A percentile compares a stretch with the other conserved stretches of the same genome.
Conservation (phyloP, 1,140 invertebrate genomes). For the Cherax destructor region DNA sequence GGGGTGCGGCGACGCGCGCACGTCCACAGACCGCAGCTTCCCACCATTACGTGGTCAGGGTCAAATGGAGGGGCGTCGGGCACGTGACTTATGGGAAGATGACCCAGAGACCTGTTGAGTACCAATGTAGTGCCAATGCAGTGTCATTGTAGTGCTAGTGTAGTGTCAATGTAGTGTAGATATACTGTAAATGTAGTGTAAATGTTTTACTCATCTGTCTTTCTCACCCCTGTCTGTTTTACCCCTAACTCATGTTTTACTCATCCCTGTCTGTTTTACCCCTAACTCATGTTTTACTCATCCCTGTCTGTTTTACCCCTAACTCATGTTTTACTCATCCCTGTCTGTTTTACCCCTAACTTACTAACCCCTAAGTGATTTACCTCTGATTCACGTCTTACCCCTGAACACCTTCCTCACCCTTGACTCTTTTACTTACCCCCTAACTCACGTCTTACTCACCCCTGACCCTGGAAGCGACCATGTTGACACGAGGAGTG, state of each 20-base stretch:
- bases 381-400: neutral
- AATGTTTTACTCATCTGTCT: neutral
- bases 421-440: neutral
- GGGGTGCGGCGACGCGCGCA: neutral
- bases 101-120: no score
- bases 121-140: no score
- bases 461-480: slow-evolving; percentile 66
- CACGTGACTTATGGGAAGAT: slow-evolving; percentile 28
- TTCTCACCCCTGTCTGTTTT: neutral
- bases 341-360: slow-evolving; percentile 8
- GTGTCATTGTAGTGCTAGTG: no score
- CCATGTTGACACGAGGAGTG: slow-evolving; percentile 64
- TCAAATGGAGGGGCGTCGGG: neutral
- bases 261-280: slow-evolving; percentile 45
- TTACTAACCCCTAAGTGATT: neutral
- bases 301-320: slow-evolving; percentile 28
- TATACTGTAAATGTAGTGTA: no score
- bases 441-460: neutral
- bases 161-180: no score
- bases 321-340: slow-evolving; percentile 29
- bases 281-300: slow-evolving; percentile 8
- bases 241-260: neutral
- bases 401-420: neutral
- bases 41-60: slow-evolving; percentile 37
- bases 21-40: slow-evolving; percentile 1